phyloP scores from a whole-genome alignment of 1,140 invertebrate genomes.

The Oscheius sp. region DNA sequence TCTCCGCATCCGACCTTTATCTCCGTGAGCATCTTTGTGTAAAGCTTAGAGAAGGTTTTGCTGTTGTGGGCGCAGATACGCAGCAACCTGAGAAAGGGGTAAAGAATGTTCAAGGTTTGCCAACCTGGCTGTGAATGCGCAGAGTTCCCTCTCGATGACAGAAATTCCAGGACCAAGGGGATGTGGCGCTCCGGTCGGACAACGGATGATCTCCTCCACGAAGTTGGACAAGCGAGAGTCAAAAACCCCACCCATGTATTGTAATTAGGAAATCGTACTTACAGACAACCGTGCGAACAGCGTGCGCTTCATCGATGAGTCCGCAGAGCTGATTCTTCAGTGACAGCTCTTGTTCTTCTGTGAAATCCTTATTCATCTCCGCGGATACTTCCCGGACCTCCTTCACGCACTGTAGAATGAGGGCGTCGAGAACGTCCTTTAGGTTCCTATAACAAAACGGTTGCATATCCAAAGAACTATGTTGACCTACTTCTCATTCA shows the following conservation, averaged over 20 bases:
- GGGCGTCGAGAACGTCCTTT: not conserved
- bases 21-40: not conserved
- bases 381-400: not conserved
- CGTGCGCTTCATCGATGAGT: not conserved
- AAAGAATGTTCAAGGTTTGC: not conserved
- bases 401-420: conserved; percentile 13
- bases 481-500: conserved; percentile 1
- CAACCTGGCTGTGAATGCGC: conserved; percentile 24
- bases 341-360: not conserved
- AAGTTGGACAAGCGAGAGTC: conserved; percentile 3
- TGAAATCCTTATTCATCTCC: not conserved
- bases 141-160: conserved; percentile 19
- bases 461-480: not conserved
- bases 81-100: conserved; percentile 6
- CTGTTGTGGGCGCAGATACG: conserved; percentile 23
- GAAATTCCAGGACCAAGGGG: conserved; percentile 23
- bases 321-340: conserved; percentile 10
- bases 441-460: not conserved
- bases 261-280: not conserved
- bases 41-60: not conserved
- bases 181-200: conserved; percentile 6
- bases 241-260: not conserved
- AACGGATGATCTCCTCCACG: conserved; percentile 17
- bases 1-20: not conserved
- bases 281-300: conserved; percentile 16